Percentiles rank a stretch among this genome's conserved stretches.
These are phyloP conservation scores for Mesodorylaimus sp. DNA, from an alignment of 2,888 invertebrate genomes.

Conservation along the genomic window DNA sequence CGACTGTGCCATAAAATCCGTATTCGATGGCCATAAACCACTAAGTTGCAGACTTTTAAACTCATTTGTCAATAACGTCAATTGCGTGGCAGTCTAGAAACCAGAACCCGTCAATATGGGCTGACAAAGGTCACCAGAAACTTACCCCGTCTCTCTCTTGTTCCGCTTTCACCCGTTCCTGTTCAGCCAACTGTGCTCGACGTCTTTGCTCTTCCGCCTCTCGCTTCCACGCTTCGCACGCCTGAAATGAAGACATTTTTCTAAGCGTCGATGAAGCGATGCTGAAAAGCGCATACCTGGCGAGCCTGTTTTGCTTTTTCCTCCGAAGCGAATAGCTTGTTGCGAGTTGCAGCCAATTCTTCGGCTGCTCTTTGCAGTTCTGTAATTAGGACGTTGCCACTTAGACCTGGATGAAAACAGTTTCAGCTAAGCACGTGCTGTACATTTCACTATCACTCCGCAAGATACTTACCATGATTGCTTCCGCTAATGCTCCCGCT, in stretches of 20 bases:
- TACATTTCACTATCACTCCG: background rate
- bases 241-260: constrained; percentile 1
- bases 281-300: background rate
- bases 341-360: background rate
- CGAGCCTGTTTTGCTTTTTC: constrained; percentile 4
- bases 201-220: background rate
- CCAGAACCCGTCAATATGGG: too few relatives aligned
- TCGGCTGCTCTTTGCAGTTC: background rate
- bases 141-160: constrained; percentile 8
- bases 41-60: too few relatives aligned
- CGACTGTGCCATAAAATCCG: background rate
- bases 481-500: background rate
- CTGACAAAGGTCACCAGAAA: too few relatives aligned
- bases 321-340: background rate
- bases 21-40: background rate
- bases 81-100: too few relatives aligned
- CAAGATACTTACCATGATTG: background rate
- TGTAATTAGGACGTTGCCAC: background rate
- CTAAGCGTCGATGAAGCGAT: background rate
- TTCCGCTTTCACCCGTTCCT: background rate
- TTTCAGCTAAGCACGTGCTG: background rate
- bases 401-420: background rate
- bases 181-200: background rate
- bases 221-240: background rate
- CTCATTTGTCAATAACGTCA: too few relatives aligned